Base-by-base conservation (phyloP, 2,888 invertebrate species). In the Meta bourneti region DNA sequence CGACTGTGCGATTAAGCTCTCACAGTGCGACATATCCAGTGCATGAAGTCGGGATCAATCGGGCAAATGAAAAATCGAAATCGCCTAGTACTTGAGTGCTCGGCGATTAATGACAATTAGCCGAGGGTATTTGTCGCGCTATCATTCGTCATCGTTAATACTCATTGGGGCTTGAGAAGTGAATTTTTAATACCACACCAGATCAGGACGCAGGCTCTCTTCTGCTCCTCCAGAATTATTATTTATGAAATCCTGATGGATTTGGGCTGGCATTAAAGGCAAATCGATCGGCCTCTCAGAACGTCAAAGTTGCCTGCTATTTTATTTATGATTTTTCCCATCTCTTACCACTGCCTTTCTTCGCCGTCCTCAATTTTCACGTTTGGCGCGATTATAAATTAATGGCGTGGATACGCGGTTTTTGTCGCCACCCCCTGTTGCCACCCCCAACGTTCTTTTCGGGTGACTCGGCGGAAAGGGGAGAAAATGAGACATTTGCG, bases 361-460 rank as follows among this genome's bases (percentile, higher is more conserved):
- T 91, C 90, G 48, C 82, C 54, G 77, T 82, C 82, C 91, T 51
- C 91, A 91, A 91, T 87, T 91, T 91, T 91, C 91, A 87, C 87
- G 91, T 91, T 87, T 91, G 87, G 91, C 91, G 91, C 91, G 87
- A 91, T 91, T 91, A 91, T 91, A 91, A 91, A 91, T 91, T 91
- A 91, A 91, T 91, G 91, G 86, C 87, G 75, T 74, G 69, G 78
- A 70, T 74, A 16, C 74, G 74, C 19, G 49, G 52, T 71, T 78
- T 91, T 83, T 87, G 70, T 70, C 71, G n/a, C 69, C 69, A 72
- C 83, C 74, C 48, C 61, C 20, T 69, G 11, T 51, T 7, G 19
- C n/a, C 48, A 16, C 61, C 54, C 52, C 69, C 77, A 8, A 13
- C n/a, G n/a, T 69, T n/a, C 49, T 49, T 54, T 19, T 49, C 48